Evolutionary conservation across 2,113 vertebrate species (phyloP), one percentile per base, ranked within the genome.

Genomic region (Phalacrocorax brasilianus): DNA sequence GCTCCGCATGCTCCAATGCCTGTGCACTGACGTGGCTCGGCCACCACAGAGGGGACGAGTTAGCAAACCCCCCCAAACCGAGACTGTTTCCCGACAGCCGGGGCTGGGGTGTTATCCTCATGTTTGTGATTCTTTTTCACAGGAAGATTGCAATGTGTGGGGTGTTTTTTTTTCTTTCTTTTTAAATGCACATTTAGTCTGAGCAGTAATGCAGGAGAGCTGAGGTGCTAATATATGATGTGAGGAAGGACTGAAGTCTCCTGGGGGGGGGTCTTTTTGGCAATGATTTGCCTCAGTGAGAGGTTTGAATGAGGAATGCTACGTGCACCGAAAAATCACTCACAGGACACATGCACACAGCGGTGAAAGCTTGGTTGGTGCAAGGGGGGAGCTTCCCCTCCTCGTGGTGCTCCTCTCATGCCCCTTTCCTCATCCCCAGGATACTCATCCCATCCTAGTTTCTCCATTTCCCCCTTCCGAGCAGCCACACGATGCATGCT

Each of bases 161-260:
- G 42, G 0, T 22, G 35, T 72, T 40, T 63, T 76, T 93, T 88
- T 40, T 93, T 38, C 65, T 96, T 97, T 94, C 87, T 95, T 97
- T 97, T 93, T 96, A 93, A 96, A 96, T 95, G 94, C 95, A 96
- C 95, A 96, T 97, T 95, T 89, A 97, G 87, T 93, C 95, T 95
- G 89, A 95, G 95, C 94, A 97, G 96, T 95, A 96, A 92, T 97
- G 95, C 94, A 95, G 92, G 96, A 96, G 95, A 92, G 92, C 86
- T 91, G 96, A 96, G 92, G 95, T 95, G 94, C 91, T 97, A 97
- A 96, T 97, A 92, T 97, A 96, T 97, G 96, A 96, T 96, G 95
- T 96, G 96, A 96, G 92, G 95, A 97, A 96, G 96, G 95, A 96
- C 96, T 97, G 90, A 96, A 96, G 95, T 89, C 94, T 97, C 91